Evolutionary conservation across 2,888 invertebrate genomes (phyloP), one percentile per base, ranked within the genome.

Genomic region (Tribolium freemani): DNA sequence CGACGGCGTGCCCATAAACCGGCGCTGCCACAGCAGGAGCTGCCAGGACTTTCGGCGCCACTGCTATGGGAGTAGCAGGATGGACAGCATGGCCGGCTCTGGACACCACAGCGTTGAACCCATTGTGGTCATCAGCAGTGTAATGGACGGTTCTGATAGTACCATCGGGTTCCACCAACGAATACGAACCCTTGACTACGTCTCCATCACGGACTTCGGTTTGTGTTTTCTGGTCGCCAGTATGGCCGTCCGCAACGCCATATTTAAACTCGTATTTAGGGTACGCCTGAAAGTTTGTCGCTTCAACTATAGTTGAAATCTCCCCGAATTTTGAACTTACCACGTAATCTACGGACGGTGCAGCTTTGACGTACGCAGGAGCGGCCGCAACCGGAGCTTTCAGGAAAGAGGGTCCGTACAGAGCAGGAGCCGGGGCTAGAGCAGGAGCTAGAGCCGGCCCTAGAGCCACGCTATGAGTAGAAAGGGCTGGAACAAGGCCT

Each of bases 261-360:
- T 90, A 90, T 79, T 89, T 88, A 80, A 89, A 90, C 80, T 89
- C 88, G 80, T 90, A 90, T 85, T 89, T 90, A 20, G 90, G 90
- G 78, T 90, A 89, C 0, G 88, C 84, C 85, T 85, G 66, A 51
- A 38, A 38, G 38, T 6, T 38, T 1, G 38, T 38, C 38, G 38
- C n/a, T 38, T 38, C 1, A n/a, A 1, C n/a, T 3, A n/a, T 1
- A 1, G 38, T 38, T 38, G 38, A 38, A 38, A 38, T 38, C 38
- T 38, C 38, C 38, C 5, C 8, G n/a, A 6, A 6, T 38, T 38
- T 3, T 1, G 38, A 3, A n/a, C 79, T 80, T 76, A 83, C 83
- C 48, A 82, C 81, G 61, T 83, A 83, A 67, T 83, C 83, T 6
- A 83, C 80, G 48, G 82, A 75, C 30, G 82, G 84, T 4, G 80